Conservation (phyloP, 2,113 vertebrate genomes). For the Kryptolebias marmoratus region DNA sequence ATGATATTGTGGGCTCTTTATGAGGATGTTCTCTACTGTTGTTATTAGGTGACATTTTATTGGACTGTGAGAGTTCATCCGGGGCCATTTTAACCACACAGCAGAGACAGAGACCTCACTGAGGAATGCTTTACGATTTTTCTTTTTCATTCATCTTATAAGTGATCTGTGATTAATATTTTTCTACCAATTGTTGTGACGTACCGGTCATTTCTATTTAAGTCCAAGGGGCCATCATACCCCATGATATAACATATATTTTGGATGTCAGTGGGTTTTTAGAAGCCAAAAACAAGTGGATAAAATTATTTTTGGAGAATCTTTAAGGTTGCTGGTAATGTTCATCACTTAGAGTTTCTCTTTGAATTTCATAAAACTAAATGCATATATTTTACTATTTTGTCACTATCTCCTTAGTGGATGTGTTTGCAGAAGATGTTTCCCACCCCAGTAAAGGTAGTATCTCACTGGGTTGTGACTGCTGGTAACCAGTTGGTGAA, state of each 20-base stretch:
- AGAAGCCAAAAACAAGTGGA: conserved; percentile 14
- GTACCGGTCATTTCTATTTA: conserved; percentile 24
- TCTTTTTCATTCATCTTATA: conserved; percentile 13
- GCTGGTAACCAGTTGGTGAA: too few species aligned
- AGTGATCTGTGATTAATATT: conserved; percentile 34
- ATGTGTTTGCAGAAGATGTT: neutral
- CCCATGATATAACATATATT: conserved; percentile 18
- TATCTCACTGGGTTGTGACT: too few species aligned
- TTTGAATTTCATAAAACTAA: too few species aligned
- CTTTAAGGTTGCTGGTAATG: conserved; percentile 15
- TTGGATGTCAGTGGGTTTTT: conserved; percentile 11
- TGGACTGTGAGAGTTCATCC: conserved; percentile 30
- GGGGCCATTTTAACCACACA: conserved; percentile 30
- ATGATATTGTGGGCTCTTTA: conserved; percentile 46
- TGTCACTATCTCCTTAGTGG: conserved; percentile 31
- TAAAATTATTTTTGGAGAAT: conserved; percentile 20
- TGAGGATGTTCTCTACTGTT: conserved; percentile 31
- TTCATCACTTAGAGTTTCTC: conserved; percentile 22
- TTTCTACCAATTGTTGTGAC: conserved; percentile 28
- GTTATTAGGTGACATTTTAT: conserved; percentile 64
- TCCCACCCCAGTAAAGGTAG: too few species aligned
- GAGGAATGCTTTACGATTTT: neutral
- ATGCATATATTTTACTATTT: conserved; percentile 10
- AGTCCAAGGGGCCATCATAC: conserved; percentile 32
- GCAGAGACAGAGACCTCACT: conserved; percentile 11